phyloP scores from a whole-genome alignment of 2,888 invertebrate genomes.

The Biston betularia region DNA sequence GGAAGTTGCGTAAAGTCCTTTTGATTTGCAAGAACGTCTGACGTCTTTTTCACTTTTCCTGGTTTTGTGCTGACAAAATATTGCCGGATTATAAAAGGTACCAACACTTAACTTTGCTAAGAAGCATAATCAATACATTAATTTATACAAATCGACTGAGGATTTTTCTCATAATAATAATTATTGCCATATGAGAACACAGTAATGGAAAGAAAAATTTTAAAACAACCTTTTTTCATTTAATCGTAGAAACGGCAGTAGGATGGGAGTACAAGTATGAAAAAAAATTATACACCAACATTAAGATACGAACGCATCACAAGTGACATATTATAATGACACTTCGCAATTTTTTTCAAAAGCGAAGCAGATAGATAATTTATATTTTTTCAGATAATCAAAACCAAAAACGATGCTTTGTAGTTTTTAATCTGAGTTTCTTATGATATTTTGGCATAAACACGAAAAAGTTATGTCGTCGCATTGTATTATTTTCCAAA shows the following conservation, averaged over 20 bases:
- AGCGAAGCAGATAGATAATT: no score
- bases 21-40: conserved; percentile 45
- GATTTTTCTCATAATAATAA: not conserved
- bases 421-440: no score
- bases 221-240: not conserved
- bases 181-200: not conserved
- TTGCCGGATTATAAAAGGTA: conserved; percentile 44
- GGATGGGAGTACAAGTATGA: no score
- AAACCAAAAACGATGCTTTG: no score
- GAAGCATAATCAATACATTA: not conserved
- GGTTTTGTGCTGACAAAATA: conserved; percentile 36
- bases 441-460: no score
- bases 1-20: conserved; percentile 47
- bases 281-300: not conserved
- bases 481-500: no score
- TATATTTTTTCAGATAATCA: no score
- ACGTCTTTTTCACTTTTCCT: conserved; percentile 29
- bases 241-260: no score
- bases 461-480: no score
- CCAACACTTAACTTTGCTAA: conserved; percentile 19
- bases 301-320: not conserved
- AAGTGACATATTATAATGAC: not conserved
- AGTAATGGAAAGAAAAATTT: conserved; percentile 24
- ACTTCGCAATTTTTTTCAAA: no score
- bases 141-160: conserved; percentile 23